phyloP scores from a whole-genome alignment of 2,888 invertebrate species.

The Pristionchus arcanus region DNA sequence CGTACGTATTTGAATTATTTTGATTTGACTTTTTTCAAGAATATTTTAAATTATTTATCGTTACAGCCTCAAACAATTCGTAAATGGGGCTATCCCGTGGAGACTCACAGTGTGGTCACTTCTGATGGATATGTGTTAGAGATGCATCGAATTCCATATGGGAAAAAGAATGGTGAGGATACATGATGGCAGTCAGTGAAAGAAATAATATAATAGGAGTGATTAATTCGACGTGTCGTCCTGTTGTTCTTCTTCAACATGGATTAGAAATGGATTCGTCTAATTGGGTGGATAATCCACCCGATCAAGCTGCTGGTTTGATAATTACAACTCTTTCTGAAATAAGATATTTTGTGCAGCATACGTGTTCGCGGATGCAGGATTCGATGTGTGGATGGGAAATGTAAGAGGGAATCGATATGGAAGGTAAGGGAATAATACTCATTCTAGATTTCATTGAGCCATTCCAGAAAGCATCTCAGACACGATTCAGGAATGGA shows the following conservation, averaged over 20 bases:
- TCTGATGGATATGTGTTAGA: conserved; percentile 36
- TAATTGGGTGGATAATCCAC: conserved; percentile 72
- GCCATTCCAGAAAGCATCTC: conserved; percentile 10
- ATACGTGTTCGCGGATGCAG: conserved; percentile 81
- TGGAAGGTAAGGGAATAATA: conserved; percentile 81
- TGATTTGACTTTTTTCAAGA: background rate
- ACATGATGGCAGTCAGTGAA: background rate
- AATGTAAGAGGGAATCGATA: conserved; percentile 90
- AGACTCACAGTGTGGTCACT: conserved; percentile 31
- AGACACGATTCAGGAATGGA: conserved; percentile 80
- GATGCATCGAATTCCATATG: conserved; percentile 42
- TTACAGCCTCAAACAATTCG: conserved; percentile 46
- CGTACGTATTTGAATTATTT: background rate
- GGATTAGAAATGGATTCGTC: conserved; percentile 83
- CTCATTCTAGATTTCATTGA: background rate
- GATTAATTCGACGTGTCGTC: conserved; percentile 56
- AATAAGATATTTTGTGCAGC: conserved; percentile 59
- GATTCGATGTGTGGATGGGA: conserved; percentile 89
- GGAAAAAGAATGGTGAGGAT: conserved; percentile 19
- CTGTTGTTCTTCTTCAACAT: conserved; percentile 86
- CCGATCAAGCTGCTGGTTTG: conserved; percentile 61
- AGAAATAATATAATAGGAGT: background rate
- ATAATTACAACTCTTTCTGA: background rate
- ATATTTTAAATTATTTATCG: background rate
- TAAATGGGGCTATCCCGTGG: conserved; percentile 43